phyloP scores from a whole-genome alignment of 2,113 vertebrate species.

The Dipodomys merriami region DNA sequence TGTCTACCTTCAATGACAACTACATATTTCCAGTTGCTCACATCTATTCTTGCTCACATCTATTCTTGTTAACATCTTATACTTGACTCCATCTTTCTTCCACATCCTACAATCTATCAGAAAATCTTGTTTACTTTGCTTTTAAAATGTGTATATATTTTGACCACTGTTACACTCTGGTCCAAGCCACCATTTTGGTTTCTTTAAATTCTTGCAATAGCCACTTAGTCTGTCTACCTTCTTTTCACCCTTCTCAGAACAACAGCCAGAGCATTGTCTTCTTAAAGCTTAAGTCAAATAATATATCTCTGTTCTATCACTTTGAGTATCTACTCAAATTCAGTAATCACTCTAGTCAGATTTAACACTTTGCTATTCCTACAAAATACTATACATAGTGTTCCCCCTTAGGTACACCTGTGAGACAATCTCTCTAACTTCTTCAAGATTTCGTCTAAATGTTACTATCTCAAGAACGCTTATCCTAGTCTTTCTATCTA shows the following conservation, averaged over 20 bases:
- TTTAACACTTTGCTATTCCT: background rate
- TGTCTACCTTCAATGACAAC: background rate
- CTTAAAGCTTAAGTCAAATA: background rate
- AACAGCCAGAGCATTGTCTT: background rate
- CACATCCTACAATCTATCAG: background rate
- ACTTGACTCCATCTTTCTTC: background rate
- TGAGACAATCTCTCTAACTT: background rate
- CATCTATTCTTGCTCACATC: background rate
- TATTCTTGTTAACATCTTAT: background rate
- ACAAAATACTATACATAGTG: background rate
- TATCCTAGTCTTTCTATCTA: background rate
- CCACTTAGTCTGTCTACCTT: background rate
- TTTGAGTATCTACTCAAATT: background rate
- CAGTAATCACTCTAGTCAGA: background rate
- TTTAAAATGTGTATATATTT: background rate
- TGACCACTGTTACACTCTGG: background rate
- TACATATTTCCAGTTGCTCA: background rate
- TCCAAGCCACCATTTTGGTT: background rate
- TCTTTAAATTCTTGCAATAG: background rate
- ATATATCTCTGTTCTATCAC: slow-evolving; percentile 17
- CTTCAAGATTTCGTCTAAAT: background rate
- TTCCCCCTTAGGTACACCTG: background rate
- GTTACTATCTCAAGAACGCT: background rate
- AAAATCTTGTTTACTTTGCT: background rate
- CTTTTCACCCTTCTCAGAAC: background rate